Conservation (phyloP, 2,888 invertebrate genomes). For the Neoscelio sp. region DNA sequence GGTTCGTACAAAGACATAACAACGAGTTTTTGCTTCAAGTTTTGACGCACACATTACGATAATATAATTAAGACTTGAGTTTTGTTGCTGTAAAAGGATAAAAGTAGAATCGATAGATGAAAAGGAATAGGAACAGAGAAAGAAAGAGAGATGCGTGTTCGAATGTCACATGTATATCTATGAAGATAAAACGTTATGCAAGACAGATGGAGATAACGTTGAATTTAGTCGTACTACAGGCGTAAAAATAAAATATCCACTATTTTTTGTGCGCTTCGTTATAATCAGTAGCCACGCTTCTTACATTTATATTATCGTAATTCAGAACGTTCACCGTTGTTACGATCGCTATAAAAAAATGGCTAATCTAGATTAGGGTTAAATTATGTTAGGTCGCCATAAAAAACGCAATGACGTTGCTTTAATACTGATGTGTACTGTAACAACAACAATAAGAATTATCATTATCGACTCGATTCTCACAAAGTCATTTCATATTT, state of each 20-base stretch:
- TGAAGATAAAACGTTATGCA: constrained; percentile 26
- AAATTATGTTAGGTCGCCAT: constrained; percentile 57
- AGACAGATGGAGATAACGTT: constrained; percentile 20
- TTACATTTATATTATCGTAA: constrained; percentile 61
- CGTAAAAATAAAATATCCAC: constrained; percentile 30
- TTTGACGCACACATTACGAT: constrained; percentile 70
- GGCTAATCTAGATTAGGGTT: constrained; percentile 58
- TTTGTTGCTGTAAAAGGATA: constrained; percentile 55
- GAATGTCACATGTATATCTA: constrained; percentile 10
- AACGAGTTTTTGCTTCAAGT: constrained; percentile 74
- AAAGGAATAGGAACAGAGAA: constrained; percentile 25
- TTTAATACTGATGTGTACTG: constrained; percentile 64
- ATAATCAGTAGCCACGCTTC: constrained; percentile 18
- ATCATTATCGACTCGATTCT: constrained; percentile 32
- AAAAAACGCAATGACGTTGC: constrained; percentile 61
- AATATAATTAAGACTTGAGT: constrained; percentile 67
- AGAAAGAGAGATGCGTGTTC: constrained; percentile 31
- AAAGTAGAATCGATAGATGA: constrained; percentile 24
- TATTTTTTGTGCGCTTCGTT: constrained; percentile 48
- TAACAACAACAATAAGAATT: constrained; percentile 53
- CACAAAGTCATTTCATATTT: constrained; percentile 14
- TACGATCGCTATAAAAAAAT: constrained; percentile 37
- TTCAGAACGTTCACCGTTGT: constrained; percentile 49
- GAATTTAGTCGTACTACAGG: constrained; percentile 1
- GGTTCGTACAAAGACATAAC: constrained; percentile 80